Conservation (phyloP, 2,113 vertebrate genomes). For the Vidua macroura region DNA sequence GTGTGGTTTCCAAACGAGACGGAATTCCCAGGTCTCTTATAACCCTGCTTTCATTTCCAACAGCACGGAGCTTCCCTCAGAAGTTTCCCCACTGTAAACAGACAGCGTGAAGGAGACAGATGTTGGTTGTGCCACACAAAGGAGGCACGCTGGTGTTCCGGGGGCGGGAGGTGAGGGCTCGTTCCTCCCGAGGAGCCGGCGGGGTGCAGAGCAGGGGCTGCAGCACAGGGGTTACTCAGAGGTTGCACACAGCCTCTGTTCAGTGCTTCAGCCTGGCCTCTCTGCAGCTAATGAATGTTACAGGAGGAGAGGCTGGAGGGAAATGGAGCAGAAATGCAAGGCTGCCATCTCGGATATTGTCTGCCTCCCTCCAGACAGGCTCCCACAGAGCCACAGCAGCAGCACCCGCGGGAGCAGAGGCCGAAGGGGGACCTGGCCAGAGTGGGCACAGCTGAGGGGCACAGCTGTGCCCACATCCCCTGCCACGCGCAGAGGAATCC, state of each 20-base stretch:
- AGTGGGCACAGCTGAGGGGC: fast-evolving
- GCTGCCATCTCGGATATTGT: neutral
- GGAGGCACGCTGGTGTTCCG: neutral
- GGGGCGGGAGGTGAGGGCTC: neutral
- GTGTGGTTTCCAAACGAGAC: neutral
- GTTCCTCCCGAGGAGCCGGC: fast-evolving
- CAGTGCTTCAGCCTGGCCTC: neutral
- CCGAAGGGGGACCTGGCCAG: fast-evolving
- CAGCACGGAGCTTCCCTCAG: conserved; percentile 31
- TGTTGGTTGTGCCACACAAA: neutral
- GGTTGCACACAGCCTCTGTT: neutral
- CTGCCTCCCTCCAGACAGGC: neutral
- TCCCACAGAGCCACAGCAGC: neutral
- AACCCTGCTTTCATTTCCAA: conserved; percentile 34
- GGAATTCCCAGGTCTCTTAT: conserved; percentile 23
- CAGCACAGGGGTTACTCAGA: neutral
- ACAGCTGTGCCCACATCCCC: fast-evolving
- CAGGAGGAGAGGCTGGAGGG: conserved; percentile 29
- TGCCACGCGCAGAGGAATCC: fast-evolving
- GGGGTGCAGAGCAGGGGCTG: neutral
- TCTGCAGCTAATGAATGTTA: neutral
- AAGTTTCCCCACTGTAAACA: conserved; percentile 17
- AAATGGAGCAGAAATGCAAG: conserved; percentile 18
- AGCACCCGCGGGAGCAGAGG: neutral
- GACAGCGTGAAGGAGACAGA: conserved; percentile 1